Conservation (phyloP, 2,888 invertebrate genomes). For the Drosophila setosimentum region DNA sequence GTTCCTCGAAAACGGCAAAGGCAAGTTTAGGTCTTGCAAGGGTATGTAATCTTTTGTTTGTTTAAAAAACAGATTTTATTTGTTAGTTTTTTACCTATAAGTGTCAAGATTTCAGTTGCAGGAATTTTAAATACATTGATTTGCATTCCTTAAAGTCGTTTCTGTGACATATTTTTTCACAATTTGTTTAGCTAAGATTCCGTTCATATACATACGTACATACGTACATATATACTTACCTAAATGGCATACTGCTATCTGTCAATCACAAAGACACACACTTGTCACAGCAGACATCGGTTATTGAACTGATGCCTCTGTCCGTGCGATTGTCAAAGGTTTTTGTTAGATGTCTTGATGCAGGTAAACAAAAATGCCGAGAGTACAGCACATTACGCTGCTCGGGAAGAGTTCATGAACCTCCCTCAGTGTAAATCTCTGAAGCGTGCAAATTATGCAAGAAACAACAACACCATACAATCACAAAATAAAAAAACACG, state of each 20-base stretch:
- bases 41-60: background rate
- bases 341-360: constrained; percentile 40
- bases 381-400: constrained; percentile 23
- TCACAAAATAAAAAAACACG: constrained; percentile 2
- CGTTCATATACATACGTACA: background rate
- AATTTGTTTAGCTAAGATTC: background rate
- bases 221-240: background rate
- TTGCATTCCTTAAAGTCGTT: background rate
- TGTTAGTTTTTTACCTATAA: background rate
- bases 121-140: background rate
- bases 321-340: constrained; percentile 46
- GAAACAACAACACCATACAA: constrained; percentile 25
- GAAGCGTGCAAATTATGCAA: constrained; percentile 77
- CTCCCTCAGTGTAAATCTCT: constrained; percentile 45
- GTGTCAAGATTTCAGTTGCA: background rate
- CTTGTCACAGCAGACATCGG: constrained; percentile 37
- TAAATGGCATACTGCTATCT: background rate
- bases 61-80: background rate
- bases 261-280: background rate
- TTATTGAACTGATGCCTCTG: constrained; percentile 49
- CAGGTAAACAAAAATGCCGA: constrained; percentile 38
- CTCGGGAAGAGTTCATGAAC: constrained; percentile 54
- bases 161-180: background rate
- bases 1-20: background rate
- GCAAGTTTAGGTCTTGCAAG: background rate